Percentiles rank a stretch among this genome's conserved stretches.
Evolutionary conservation across 2,113 vertebrate genomes (phyloP).

Genomic region (Otocyon megalotis): DNA sequence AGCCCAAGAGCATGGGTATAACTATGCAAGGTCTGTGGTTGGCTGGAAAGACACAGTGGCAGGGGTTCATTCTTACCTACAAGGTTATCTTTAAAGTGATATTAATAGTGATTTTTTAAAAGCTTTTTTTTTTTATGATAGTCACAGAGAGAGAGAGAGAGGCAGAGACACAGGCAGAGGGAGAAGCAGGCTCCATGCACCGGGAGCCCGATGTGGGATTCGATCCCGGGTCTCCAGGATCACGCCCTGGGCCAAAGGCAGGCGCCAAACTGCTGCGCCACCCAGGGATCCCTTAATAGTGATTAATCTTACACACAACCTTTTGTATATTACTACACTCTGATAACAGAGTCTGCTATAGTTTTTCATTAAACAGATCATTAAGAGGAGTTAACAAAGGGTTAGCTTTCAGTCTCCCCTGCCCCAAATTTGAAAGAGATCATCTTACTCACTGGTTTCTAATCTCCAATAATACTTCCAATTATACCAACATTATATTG

Average conservation of each 20-base stretch:
- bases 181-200: too few species aligned
- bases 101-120: background rate
- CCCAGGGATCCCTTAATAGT: too few species aligned
- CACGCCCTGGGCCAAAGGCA: too few species aligned
- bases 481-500: too few species aligned
- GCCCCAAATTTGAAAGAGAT: background rate
- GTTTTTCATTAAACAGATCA: slow-evolving; percentile 43
- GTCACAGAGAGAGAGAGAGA: too few species aligned
- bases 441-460: background rate
- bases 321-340: background rate
- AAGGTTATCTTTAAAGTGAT: background rate
- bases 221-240: too few species aligned
- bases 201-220: too few species aligned
- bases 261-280: too few species aligned
- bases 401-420: background rate
- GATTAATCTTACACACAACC: background rate
- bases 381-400: background rate
- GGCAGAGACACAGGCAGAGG: too few species aligned
- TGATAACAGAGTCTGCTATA: background rate
- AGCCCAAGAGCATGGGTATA: background rate
- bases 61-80: background rate
- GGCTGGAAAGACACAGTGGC: background rate
- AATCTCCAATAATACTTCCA: background rate
- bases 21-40: background rate
- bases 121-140: too few species aligned